Base-by-base conservation (phyloP, 1,140 invertebrate genomes). In the Drosophila tristis region DNA sequence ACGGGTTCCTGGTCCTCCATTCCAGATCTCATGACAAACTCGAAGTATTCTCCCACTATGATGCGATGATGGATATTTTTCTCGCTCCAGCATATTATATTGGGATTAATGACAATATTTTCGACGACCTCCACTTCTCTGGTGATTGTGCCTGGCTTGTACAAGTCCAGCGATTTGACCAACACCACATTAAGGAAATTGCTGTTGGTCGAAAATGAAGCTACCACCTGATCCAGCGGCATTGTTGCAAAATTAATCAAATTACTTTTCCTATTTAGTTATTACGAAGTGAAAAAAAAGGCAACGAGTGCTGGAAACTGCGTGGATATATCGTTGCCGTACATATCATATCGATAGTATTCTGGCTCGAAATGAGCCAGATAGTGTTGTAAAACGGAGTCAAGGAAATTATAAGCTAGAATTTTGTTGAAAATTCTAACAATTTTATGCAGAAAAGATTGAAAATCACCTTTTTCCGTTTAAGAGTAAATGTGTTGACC, bases 171-270 rank as follows among this genome's bases (percentile, higher is more conserved):
- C 2, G 79, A 78, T 23, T 81, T 67, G 1, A 78, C n/a, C 43
- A 82, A 55, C 7, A 78, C n/a, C 20, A 84, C 58, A 25, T 59
- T 84, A 2, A 76, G 49, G 44, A 45, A 66, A 23, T 50, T 71
- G 29, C 25, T 23, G 5, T 11, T 15, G 7, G 55, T 62, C 15
- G 58, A 5, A 26, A 60, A 47, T 13, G 15, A 55, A 61, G 8
- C 76, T 64, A 80, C 8, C 6, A 84, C 57, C 23, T 75, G 57
- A 42, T 82, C 65, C 23, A 79, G 11, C 5, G 80, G 71, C 80
- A 84, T 82, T 20, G 8, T 65, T 0, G 2, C 7, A 5, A n/a
- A n/a, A 3, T 8, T 13, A 20, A 15, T 6, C 0, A 4, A 15
- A 4, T 7, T 16, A 25, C 42, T n/a, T 39, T 11, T 11, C 20